These are phyloP conservation scores for Gymnoscopelus microlampas DNA, from an alignment of 2,797 vertebrate genomes.

Conservation along the genomic window DNA sequence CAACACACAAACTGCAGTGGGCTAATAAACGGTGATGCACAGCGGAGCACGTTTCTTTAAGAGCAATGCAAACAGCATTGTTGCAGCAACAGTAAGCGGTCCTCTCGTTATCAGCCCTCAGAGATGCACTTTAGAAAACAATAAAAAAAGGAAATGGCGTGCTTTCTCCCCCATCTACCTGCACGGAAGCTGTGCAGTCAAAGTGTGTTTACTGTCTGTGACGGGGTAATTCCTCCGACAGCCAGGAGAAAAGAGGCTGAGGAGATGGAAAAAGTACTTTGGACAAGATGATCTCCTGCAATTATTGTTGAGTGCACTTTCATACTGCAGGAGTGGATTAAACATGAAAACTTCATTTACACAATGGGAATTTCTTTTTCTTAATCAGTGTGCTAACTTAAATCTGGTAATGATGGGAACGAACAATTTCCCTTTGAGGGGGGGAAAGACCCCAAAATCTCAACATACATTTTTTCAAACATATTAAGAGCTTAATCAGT, in stretches of 20 bases:
- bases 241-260: background rate
- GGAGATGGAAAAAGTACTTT: slow-evolving; percentile 2
- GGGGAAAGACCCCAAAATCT: background rate
- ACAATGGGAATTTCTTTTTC: background rate
- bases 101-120: background rate
- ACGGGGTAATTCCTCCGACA: slow-evolving; percentile 5
- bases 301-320: background rate
- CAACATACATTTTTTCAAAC: slow-evolving; percentile 37
- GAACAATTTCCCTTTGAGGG: background rate
- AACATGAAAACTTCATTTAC: background rate
- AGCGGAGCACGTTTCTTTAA: background rate
- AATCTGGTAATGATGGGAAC: background rate
- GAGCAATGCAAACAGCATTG: background rate
- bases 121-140: background rate
- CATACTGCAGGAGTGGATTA: background rate
- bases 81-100: too few species aligned
- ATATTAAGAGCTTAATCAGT: slow-evolving; percentile 46
- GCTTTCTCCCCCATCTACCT: background rate
- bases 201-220: slow-evolving; percentile 13
- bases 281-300: slow-evolving; percentile 2
- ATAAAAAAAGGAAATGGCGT: background rate
- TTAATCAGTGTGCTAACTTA: too few species aligned
- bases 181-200: slow-evolving; percentile 6
- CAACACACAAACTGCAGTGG: slow-evolving; percentile 16
- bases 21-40: slow-evolving; percentile 1